Percentiles rank a stretch among this genome's conserved stretches.
These are phyloP conservation scores for Siniperca obscura DNA, from an alignment of 2,797 vertebrate species.

Conservation along the genomic window DNA sequence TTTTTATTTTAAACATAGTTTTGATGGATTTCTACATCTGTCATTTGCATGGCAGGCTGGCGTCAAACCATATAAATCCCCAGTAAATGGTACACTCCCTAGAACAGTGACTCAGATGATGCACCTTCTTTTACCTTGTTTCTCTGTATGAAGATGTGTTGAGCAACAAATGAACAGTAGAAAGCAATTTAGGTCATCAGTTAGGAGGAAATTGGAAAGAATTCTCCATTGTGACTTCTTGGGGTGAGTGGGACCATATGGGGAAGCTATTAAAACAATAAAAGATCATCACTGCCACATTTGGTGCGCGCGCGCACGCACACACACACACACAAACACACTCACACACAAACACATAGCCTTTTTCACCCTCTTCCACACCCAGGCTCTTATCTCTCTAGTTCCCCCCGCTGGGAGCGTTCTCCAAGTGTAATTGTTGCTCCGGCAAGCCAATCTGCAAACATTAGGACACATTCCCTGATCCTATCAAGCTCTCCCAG, in stretches of 20 bases:
- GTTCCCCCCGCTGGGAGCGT: slow-evolving; percentile 68
- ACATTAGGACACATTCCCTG: slow-evolving; percentile 82
- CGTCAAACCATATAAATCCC: slow-evolving; percentile 17
- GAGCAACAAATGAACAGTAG: slow-evolving; percentile 72
- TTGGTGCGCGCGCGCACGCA: slow-evolving; percentile 23
- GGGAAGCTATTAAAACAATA: slow-evolving; percentile 79
- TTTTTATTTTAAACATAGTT: not conserved
- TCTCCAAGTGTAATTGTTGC: slow-evolving; percentile 80
- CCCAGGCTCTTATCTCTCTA: slow-evolving; percentile 78
- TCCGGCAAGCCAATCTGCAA: slow-evolving; percentile 82
- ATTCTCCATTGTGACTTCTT: slow-evolving; percentile 73
- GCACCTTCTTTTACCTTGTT: slow-evolving; percentile 38
- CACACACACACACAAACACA: slow-evolving; percentile 11
- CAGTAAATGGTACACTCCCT: slow-evolving; percentile 19
- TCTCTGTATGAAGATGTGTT: slow-evolving; percentile 61
- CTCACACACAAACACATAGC: slow-evolving; percentile 11
- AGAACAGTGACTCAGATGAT: slow-evolving; percentile 25
- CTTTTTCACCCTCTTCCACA: slow-evolving; percentile 70
- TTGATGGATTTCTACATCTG: not conserved
- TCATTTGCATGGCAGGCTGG: not conserved
- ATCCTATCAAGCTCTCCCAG: slow-evolving; percentile 78
- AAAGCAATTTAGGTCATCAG: slow-evolving; percentile 74
- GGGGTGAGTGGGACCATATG: slow-evolving; percentile 53
- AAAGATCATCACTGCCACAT: slow-evolving; percentile 68
- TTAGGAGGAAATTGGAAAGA: slow-evolving; percentile 76